Evolutionary conservation across 2,113 vertebrate genomes (phyloP), one percentile per base, ranked within the genome.

Genomic region (Eptatretus burgeri): DNA sequence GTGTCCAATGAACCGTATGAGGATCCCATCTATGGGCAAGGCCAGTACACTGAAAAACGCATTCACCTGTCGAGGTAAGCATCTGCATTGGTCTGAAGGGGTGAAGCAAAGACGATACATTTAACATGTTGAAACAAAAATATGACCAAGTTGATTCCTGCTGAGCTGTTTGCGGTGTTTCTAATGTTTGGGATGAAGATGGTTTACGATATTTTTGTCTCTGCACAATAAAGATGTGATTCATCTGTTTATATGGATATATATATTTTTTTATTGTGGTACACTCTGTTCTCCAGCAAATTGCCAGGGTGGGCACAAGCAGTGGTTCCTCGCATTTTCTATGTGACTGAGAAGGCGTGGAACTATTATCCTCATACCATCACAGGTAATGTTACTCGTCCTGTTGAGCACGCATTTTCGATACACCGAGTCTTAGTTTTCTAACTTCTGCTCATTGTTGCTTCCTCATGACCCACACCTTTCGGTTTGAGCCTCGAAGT

Each of bases 21-120:
- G 65, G 82, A 87, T 68, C 83, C 82, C 0, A 65, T 80, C 64
- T 74, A 84, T 0, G 85, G 85, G 52, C 63, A 2, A 0, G 84
- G 84, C 10, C 84, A 85, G 75, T 72, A 82, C 75, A 89, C 84
- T 0, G 84, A 89, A 73, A 89, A 89, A 51, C 74, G 81, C 1
- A 82, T 89, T 65, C 81, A 86, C 75, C 80, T 89, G 65, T 82
- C 70, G 78, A 89, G 83, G 84, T 87, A 71, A 71, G 72, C 20
- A 14, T 13, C 20, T 11, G 5, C 13, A 18, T 13, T 51, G 11
- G 11, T 10, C 56, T 17, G n/a, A 62, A 62, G 9, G 56, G n/a
- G 56, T 10, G 56, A 41, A 41, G 27, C 27, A 41, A 41, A 41
- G 27, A 41, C 27, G 3, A 41, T 41, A 5, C 7, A 7, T 7